phyloP scores from a whole-genome alignment of 2,797 vertebrate species.

The Antennarius maculatus region DNA sequence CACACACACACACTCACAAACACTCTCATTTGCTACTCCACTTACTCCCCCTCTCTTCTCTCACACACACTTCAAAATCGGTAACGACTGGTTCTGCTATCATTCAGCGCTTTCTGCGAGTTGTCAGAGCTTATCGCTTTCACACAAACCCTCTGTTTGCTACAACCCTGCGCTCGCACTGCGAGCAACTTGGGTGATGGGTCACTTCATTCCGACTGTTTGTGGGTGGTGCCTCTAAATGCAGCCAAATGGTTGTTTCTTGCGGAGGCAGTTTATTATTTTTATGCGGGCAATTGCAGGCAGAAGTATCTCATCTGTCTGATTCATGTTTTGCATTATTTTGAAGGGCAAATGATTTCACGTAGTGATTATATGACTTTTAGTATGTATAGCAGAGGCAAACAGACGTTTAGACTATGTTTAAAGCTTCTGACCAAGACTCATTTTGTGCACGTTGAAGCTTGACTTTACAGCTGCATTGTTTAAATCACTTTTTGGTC shows the following conservation, averaged over 20 bases:
- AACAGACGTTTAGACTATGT: neutral
- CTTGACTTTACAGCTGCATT: neutral
- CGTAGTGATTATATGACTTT: neutral
- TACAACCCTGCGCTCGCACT: slow-evolving; percentile 47
- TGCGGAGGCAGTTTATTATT: slow-evolving; percentile 19
- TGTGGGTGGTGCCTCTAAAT: slow-evolving; percentile 47
- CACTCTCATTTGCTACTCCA: slow-evolving; percentile 35
- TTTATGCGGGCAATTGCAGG: slow-evolving; percentile 11
- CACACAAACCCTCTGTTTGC: slow-evolving; percentile 48
- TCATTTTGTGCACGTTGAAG: neutral
- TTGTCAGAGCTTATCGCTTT: slow-evolving; percentile 62
- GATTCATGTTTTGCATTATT: neutral
- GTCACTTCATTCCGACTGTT: slow-evolving; percentile 49
- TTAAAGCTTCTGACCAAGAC: neutral
- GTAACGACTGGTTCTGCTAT: slow-evolving; percentile 59
- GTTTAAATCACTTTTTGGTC: neutral
- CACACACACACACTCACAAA: slow-evolving; percentile 15
- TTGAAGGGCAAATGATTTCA: neutral
- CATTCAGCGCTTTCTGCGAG: slow-evolving; percentile 55
- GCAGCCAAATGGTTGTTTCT: slow-evolving; percentile 15
- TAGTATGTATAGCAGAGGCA: neutral
- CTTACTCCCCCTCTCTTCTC: slow-evolving; percentile 49
- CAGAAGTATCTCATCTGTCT: slow-evolving; percentile 7
- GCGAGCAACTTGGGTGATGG: slow-evolving; percentile 48
- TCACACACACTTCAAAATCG: slow-evolving; percentile 57